Base-by-base conservation (phyloP, 1,140 invertebrate genomes). In the Conus betulinus region DNA sequence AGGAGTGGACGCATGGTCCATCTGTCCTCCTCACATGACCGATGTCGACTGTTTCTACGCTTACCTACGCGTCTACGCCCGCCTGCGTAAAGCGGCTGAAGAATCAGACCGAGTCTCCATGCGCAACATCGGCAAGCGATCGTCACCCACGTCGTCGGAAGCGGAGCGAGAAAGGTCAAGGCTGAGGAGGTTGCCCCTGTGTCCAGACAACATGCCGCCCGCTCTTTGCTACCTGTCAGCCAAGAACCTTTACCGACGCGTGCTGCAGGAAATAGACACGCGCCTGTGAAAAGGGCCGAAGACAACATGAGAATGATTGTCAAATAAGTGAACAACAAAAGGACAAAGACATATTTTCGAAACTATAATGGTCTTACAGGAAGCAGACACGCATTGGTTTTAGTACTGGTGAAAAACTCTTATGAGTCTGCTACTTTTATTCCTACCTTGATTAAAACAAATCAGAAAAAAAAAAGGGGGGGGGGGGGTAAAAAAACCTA, bases 21-120 rank as follows among this genome's bases (percentile, higher is more conserved):
- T 89, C 52, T 89, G 88, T 78, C 85, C 85, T 1, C 85, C 85
- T 78, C 39, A 78, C 5, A 87, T 87, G 85, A 78, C 85, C 13
- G 85, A 90, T n/a, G 85, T 88, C 25, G 90, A 88, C 76, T 90
- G 90, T 53, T 90, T 90, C 82, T 90, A 89, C 67, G 67, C 79
- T 27, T 90, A 90, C 81, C 90, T 90, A 39, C 39, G 85, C 17
- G 88, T 90, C 25, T 90, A 90, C 84, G 90, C 90, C 53, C 85
- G 88, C 20, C 63, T 90, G n/a, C 88, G 90, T 27, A 90, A 90
- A 39, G 90, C 88, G 6, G 90, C 85, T 5, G 74, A 85, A 17
- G 57, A 67, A 39, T 87, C 85, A 51, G 84, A 90, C 85, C 79
- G 84, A 3, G 88, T 89, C 0, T 87, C 85, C 27, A 88, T 90